Evolutionary conservation across 2,113 vertebrate species (phyloP).

Genomic region (Phainopepla nitens): DNA sequence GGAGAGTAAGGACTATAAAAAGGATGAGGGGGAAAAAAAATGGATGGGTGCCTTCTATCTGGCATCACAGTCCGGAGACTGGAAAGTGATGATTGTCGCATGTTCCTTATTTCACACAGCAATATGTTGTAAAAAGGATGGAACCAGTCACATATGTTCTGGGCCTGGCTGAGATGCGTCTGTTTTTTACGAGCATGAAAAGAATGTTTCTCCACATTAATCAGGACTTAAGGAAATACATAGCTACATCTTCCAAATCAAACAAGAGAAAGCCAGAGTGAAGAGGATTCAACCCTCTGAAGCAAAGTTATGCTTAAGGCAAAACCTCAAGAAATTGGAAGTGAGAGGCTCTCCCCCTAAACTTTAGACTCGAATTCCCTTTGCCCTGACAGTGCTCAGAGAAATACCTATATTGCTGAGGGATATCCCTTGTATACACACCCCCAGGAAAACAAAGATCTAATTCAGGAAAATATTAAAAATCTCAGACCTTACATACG

Average conservation of each 20-base stretch:
- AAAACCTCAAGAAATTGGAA: background rate
- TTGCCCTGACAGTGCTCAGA: background rate
- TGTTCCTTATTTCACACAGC: constrained; percentile 55
- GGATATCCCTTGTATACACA: background rate
- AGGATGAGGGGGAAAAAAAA: constrained; percentile 32
- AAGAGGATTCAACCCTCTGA: background rate
- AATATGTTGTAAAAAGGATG: constrained; percentile 49
- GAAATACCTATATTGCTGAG: background rate
- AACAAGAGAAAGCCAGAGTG: constrained; percentile 20
- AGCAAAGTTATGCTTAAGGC: background rate
- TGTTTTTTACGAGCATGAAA: constrained; percentile 49
- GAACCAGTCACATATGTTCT: constrained; percentile 59
- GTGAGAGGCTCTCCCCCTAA: background rate
- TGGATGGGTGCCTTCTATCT: constrained; percentile 57
- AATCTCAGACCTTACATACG: background rate
- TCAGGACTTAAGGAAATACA: constrained; percentile 52
- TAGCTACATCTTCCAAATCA: constrained; percentile 41
- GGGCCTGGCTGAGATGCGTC: constrained; percentile 48
- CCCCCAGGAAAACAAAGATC: background rate
- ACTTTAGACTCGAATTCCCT: background rate
- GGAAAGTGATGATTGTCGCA: constrained; percentile 57
- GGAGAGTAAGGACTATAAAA: constrained; percentile 26
- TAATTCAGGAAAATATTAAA: background rate
- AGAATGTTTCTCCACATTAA: constrained; percentile 62
- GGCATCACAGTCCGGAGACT: constrained; percentile 27